Conservation (phyloP, 2,113 vertebrate genomes). For the Leptodactylus fuscus region DNA sequence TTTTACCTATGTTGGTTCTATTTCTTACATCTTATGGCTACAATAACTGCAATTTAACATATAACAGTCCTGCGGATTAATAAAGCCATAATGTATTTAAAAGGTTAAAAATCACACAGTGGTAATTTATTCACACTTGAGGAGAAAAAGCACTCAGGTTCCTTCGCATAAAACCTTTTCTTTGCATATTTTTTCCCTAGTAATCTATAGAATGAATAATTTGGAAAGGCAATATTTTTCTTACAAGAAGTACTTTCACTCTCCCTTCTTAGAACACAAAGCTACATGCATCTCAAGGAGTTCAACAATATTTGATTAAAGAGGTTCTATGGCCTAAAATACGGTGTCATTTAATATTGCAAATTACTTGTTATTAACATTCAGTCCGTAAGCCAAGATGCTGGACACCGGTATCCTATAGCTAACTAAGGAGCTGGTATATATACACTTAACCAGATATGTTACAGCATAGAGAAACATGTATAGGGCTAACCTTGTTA, state of each 20-base stretch:
- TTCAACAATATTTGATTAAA: not conserved
- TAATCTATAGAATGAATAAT: not conserved
- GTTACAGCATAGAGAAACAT: not conserved
- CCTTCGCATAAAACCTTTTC: not conserved
- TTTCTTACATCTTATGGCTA: not conserved
- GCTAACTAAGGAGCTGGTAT: too few relatives aligned
- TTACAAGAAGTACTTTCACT: not conserved
- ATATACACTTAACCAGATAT: not conserved
- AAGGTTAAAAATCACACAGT: not conserved
- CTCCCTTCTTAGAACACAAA: not conserved
- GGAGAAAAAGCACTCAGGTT: not conserved
- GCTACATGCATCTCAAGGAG: too few relatives aligned
- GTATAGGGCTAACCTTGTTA: too few relatives aligned
- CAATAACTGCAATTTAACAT: conserved; percentile 19
- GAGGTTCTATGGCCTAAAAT: too few relatives aligned
- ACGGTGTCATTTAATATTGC: not conserved
- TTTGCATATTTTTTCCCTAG: not conserved
- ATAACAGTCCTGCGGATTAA: not conserved
- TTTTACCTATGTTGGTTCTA: not conserved
- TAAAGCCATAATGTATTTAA: conserved; percentile 16
- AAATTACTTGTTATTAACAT: not conserved
- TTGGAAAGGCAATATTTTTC: not conserved
- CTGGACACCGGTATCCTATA: not conserved
- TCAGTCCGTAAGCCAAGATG: not conserved
- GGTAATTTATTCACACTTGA: conserved; percentile 25